Percentiles rank a stretch among this genome's conserved stretches.
These are phyloP conservation scores for Syngnathus floridae DNA, from an alignment of 2,113 vertebrate genomes.

Conservation along the genomic window DNA sequence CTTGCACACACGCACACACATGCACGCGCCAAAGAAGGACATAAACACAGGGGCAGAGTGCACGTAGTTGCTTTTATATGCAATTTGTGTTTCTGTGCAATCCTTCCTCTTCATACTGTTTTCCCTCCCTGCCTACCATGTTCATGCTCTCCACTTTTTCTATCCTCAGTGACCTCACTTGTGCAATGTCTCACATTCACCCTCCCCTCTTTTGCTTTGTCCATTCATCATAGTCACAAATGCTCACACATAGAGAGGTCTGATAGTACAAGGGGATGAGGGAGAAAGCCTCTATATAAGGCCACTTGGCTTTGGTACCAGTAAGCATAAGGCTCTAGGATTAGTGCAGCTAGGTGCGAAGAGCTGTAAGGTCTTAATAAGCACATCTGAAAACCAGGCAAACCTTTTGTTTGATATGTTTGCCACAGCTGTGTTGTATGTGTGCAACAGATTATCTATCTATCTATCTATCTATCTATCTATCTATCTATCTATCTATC, in stretches of 20 bases:
- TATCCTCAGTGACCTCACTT: constrained; percentile 44
- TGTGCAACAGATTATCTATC: constrained; percentile 5
- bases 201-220: constrained; percentile 42
- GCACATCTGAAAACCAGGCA: not conserved
- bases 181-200: constrained; percentile 49
- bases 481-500: no score
- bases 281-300: constrained; percentile 33
- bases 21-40: constrained; percentile 44
- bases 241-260: constrained; percentile 28
- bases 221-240: constrained; percentile 59
- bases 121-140: constrained; percentile 25
- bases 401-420: not conserved
- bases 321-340: constrained; percentile 61
- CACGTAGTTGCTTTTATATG: constrained; percentile 57
- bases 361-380: constrained; percentile 62
- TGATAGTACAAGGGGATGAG: constrained; percentile 9
- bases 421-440: constrained; percentile 28
- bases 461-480: not conserved
- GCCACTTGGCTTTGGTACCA: constrained; percentile 47
- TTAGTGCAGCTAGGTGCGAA: constrained; percentile 67
- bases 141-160: constrained; percentile 18
- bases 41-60: constrained; percentile 57
- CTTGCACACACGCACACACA: constrained; percentile 11
- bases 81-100: constrained; percentile 35
- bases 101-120: not conserved